These are phyloP conservation scores for Scrobipalpa atriplicella DNA, from an alignment of 2,888 invertebrate genomes.

Conservation along the genomic window DNA sequence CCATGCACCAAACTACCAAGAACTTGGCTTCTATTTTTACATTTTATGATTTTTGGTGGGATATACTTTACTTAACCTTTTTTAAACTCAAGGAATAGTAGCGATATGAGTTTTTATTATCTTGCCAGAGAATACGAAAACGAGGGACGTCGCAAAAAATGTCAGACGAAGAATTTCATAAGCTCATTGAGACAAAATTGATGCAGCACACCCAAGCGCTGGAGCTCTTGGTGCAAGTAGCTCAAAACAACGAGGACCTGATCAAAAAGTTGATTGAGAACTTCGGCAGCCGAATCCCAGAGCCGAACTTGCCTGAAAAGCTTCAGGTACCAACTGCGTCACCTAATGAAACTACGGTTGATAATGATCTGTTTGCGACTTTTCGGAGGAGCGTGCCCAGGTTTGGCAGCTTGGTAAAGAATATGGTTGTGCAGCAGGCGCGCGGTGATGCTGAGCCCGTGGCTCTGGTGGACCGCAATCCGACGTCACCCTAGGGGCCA, in stretches of 20 bases:
- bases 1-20: too few relatives aligned
- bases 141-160: constrained; percentile 41
- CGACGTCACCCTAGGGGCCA: background rate
- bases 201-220: constrained; percentile 60
- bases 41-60: too few relatives aligned
- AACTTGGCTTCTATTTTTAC: too few relatives aligned
- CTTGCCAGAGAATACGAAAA: constrained; percentile 53
- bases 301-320: constrained; percentile 56
- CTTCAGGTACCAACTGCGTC: constrained; percentile 44
- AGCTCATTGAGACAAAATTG: constrained; percentile 59
- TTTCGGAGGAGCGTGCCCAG: constrained; percentile 55
- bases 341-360: constrained; percentile 40
- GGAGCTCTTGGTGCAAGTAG: constrained; percentile 52
- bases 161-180: constrained; percentile 37
- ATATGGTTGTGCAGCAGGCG: constrained; percentile 49
- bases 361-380: constrained; percentile 42
- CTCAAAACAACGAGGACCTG: constrained; percentile 48
- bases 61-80: background rate
- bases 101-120: constrained; percentile 37
- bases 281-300: constrained; percentile 43
- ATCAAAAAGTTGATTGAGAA: constrained; percentile 53
- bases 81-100: constrained; percentile 10
- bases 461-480: constrained; percentile 48
- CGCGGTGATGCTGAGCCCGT: constrained; percentile 47
- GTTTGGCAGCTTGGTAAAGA: constrained; percentile 56